These are phyloP conservation scores for Diglossa cyanea DNA, from an alignment of 2,797 vertebrate species.

Conservation along the genomic window DNA sequence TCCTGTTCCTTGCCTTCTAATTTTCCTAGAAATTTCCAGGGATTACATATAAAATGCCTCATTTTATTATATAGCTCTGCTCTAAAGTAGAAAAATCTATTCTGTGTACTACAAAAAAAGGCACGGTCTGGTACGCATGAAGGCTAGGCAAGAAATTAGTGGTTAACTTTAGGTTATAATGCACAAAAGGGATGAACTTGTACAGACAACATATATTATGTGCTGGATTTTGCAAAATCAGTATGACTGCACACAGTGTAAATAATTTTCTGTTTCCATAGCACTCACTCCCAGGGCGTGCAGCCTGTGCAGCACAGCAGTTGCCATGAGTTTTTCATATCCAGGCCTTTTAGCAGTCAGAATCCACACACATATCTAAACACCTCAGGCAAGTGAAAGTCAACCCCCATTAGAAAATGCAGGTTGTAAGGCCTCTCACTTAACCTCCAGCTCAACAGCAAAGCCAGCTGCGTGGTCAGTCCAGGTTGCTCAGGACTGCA, in stretches of 20 bases:
- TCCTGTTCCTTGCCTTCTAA: not conserved
- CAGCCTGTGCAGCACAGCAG: not conserved
- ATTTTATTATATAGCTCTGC: not conserved
- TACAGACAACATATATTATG: not conserved
- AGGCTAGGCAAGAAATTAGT: not conserved
- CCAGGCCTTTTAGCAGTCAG: not conserved
- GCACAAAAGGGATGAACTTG: not conserved
- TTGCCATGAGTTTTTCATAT: not conserved
- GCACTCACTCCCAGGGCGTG: not conserved
- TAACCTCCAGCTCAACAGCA: not conserved
- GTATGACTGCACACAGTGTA: not conserved
- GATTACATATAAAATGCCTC: not conserved
- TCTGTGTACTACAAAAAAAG: not conserved
- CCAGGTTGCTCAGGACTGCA: not conserved
- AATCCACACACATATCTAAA: not conserved
- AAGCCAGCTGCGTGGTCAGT: not conserved
- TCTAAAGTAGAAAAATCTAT: not conserved
- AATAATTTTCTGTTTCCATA: not conserved
- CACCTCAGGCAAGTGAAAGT: not conserved
- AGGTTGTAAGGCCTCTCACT: not conserved
- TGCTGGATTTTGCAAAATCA: not conserved
- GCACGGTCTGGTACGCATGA: accelerated
- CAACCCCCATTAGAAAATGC: not conserved
- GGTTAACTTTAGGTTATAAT: not conserved
- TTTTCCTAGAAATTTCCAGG: not conserved